A percentile compares a stretch with the other conserved stretches of the same genome.
Evolutionary conservation across 2,797 vertebrate genomes (phyloP).

Genomic region (Steatocranus sp.): DNA sequence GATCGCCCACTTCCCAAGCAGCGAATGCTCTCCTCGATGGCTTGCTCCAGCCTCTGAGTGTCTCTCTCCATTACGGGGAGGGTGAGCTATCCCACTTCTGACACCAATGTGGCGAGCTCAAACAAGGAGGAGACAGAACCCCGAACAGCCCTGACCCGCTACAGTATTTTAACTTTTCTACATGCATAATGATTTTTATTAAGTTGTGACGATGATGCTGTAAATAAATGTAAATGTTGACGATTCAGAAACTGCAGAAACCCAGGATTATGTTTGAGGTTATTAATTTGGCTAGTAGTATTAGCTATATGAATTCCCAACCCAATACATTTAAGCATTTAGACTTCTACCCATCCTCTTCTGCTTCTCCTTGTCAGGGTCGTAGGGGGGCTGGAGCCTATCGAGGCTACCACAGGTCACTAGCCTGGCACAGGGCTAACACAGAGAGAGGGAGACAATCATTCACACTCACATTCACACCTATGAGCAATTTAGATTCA

Average conservation of each 20-base stretch:
- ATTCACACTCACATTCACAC: not conserved
- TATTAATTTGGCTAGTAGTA: not conserved
- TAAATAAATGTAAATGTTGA: not conserved
- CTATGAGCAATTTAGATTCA: not conserved
- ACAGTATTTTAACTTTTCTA: not conserved
- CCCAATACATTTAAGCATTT: not conserved
- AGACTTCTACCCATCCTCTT: not conserved
- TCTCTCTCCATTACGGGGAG: too few species aligned
- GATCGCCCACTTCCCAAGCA: too few species aligned
- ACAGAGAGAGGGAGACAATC: not conserved
- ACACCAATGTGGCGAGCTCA: too few species aligned
- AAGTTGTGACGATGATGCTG: not conserved
- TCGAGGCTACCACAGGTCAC: not conserved
- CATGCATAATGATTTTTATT: not conserved
- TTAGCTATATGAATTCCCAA: not conserved
- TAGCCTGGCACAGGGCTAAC: not conserved
- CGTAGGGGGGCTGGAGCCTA: not conserved
- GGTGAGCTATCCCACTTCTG: too few species aligned
- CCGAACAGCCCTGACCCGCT: too few species aligned
- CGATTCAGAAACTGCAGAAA: not conserved
- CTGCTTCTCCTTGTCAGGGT: not conserved
- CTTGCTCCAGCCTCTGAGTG: too few species aligned
- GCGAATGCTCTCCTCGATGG: too few species aligned
- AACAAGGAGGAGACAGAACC: too few species aligned
- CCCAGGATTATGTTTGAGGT: not conserved